Evolutionary conservation across 2,113 vertebrate species (phyloP), one percentile per base, ranked within the genome.

Genomic region (Phylloscopus trochiloides): DNA sequence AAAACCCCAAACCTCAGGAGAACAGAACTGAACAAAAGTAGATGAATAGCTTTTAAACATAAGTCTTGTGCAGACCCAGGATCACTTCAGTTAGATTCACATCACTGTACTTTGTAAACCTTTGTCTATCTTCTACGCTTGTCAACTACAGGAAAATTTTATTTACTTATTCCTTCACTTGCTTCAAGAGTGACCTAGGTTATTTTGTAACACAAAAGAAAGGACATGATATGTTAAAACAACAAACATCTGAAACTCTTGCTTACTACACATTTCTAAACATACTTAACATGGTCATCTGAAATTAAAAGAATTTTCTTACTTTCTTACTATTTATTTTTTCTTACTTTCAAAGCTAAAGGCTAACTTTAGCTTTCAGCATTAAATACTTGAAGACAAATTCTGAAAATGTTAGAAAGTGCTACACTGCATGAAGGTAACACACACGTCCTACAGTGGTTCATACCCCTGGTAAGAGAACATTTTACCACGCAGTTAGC

Each of bases 371-470:
- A 34, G 34, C 34, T 34, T 34, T 80, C 34, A 55, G 42, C 40
- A 62, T 43, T 51, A 86, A 77, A 40, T 7, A 80, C 11, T 28
- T 86, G 14, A 47, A 81, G 15, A 71, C 21, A 70, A 68, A 58
- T 54, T 43, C 88, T 3, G 12, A 51, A 80, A 83, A 31, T 3
- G 14, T 12, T 28, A 73, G 29, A 34, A 71, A 80, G 34, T 57
- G 47, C 6, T 29, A 40, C 24, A 21, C 14, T 34, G 58, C 61
- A 67, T 1, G 4, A 78, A 85, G 32, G 36, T 48, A 71, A 72
- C 36, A 58, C 21, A 51, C 0, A 4, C 0, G 0, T 28, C 17
- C 54, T 31, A 14, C 21, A 42, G 32, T 51, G 32, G 20, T 28
- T 90, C 62, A 73, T 17, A 48, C 3, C 16, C 12, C 54, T 31